phyloP scores from a whole-genome alignment of 2,888 invertebrate genomes.

The Teleiodes luculella region DNA sequence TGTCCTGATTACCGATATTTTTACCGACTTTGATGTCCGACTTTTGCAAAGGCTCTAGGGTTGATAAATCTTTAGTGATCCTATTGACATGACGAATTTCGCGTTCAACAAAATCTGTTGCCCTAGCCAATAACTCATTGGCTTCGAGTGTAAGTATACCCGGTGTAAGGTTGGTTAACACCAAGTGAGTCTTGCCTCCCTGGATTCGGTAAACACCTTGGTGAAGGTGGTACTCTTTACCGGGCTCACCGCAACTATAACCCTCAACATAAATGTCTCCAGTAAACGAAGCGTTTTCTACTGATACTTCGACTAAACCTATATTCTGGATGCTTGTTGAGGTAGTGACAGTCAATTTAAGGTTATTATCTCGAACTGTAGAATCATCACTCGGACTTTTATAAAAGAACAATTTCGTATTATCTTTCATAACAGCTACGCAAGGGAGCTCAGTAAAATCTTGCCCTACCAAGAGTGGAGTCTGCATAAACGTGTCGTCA shows the following conservation, averaged over 20 bases:
- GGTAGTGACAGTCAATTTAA: not conserved
- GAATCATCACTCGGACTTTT: slow-evolving; percentile 12
- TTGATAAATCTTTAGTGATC: slow-evolving; percentile 5
- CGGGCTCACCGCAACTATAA: slow-evolving; percentile 16
- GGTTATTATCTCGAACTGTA: not conserved
- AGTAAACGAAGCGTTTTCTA: not conserved
- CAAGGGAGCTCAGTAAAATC: slow-evolving; percentile 15
- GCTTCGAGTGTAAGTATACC: not conserved
- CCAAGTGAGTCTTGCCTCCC: not conserved
- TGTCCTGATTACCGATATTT: no score
- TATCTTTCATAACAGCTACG: slow-evolving; percentile 16
- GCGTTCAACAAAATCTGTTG: slow-evolving; percentile 1
- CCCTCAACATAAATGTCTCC: slow-evolving; percentile 23
- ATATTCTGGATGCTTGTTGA: not conserved
- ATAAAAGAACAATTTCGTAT: slow-evolving; percentile 17
- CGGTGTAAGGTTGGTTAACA: not conserved
- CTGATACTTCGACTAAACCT: slow-evolving; percentile 5
- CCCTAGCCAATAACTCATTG: not conserved
- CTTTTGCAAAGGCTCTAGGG: slow-evolving; percentile 8
- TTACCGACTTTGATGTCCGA: slow-evolving; percentile 15
- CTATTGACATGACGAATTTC: slow-evolving; percentile 11
- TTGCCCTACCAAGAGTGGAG: slow-evolving; percentile 15
- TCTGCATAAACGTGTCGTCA: slow-evolving; percentile 5
- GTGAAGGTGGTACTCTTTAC: slow-evolving; percentile 16
- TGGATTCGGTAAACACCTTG: not conserved